These are phyloP conservation scores for Excalfactoria chinensis DNA, from an alignment of 2,113 vertebrate species.

Conservation along the genomic window DNA sequence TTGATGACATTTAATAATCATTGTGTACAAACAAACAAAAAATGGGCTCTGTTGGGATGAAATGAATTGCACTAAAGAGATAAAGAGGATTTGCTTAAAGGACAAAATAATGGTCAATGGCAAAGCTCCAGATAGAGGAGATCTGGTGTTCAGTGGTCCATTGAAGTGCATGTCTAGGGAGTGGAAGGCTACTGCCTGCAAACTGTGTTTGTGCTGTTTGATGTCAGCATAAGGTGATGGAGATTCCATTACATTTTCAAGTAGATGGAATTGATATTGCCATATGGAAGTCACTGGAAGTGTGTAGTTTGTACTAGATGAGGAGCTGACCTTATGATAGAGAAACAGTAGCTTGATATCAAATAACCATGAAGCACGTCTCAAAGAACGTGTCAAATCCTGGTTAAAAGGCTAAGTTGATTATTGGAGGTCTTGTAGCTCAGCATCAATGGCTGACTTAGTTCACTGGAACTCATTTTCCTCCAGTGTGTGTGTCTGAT, in stretches of 20 bases:
- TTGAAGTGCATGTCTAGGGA: neutral
- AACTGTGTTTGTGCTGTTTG: neutral
- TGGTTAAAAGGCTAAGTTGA: neutral
- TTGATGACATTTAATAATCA: neutral
- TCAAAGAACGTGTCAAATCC: neutral
- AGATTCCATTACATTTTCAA: neutral
- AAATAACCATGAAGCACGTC: neutral
- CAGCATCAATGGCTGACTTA: neutral
- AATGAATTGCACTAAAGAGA: neutral
- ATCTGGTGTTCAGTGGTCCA: neutral
- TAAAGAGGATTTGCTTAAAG: neutral
- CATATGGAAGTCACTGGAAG: neutral
- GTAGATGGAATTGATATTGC: neutral
- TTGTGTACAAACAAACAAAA: neutral
- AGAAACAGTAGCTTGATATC: neutral
- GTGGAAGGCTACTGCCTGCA: rapidly evolving
- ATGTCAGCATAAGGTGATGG: neutral
- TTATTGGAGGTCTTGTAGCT: neutral
- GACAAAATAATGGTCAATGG: neutral
- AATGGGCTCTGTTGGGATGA: neutral
- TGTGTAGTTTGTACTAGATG: neutral
- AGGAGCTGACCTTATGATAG: neutral
- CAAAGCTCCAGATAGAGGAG: neutral
- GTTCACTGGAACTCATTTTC: neutral
- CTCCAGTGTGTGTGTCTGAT: neutral